Conservation (phyloP, 2,113 vertebrate genomes). For the Tenebrosternarchus preto region DNA sequence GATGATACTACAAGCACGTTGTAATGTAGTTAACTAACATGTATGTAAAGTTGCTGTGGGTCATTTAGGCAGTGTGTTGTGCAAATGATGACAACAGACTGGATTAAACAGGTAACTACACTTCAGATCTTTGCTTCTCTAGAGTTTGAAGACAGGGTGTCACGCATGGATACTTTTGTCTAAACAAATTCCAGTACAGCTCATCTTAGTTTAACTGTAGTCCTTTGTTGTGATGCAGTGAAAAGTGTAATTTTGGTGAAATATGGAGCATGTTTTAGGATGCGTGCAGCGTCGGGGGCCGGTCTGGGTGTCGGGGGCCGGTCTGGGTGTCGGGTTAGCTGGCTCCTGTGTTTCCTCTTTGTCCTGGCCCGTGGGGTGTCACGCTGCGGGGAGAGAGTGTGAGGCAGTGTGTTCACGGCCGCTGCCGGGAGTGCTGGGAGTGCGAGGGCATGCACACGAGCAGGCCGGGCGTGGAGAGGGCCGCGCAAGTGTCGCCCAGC, state of each 20-base stretch:
- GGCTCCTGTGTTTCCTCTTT: constrained; percentile 54
- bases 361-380: constrained; percentile 64
- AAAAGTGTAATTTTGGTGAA: constrained; percentile 24
- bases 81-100: too few relatives aligned
- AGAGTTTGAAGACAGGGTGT: not conserved
- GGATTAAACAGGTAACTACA: too few relatives aligned
- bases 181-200: not conserved
- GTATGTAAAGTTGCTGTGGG: too few relatives aligned
- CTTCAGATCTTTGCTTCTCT: too few relatives aligned
- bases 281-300: too few relatives aligned
- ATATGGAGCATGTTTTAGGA: constrained; percentile 35
- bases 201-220: not conserved
- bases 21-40: too few relatives aligned
- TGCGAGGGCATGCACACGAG: constrained; percentile 29
- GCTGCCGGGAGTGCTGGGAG: constrained; percentile 55
- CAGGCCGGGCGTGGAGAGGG: constrained; percentile 17
- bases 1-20: too few relatives aligned
- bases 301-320: constrained; percentile 10
- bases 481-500: constrained; percentile 45
- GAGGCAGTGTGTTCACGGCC: constrained; percentile 60
- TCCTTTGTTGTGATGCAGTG: not conserved
- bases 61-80: too few relatives aligned
- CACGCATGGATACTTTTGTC: not conserved
- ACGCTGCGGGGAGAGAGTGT: constrained; percentile 50
- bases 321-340: constrained; percentile 54